Conservation (phyloP, 2,888 invertebrate genomes). For the Argyra leucocephala region DNA sequence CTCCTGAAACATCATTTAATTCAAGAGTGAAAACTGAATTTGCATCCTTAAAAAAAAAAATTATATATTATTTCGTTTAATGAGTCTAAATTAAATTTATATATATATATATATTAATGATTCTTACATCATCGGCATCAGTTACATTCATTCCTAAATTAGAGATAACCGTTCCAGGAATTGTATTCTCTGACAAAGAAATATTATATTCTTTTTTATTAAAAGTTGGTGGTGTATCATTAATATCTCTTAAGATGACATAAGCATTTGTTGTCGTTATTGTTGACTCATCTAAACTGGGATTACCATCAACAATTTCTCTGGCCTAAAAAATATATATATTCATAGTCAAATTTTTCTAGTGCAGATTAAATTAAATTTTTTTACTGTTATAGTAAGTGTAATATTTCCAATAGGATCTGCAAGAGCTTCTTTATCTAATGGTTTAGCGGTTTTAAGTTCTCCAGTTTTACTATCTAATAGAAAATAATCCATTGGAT, state of each 20-base stretch:
- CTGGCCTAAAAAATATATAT: conserved; percentile 50
- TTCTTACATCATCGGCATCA: conserved; percentile 73
- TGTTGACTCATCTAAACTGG: conserved; percentile 58
- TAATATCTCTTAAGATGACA: conserved; percentile 77
- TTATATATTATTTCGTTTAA: conserved; percentile 13
- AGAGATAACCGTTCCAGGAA: conserved; percentile 69
- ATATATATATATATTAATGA: conserved; percentile 12
- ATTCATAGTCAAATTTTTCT: neutral
- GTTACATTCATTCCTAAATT: conserved; percentile 70
- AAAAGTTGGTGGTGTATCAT: conserved; percentile 79
- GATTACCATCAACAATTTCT: conserved; percentile 64
- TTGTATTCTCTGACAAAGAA: conserved; percentile 72
- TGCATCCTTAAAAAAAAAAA: conserved; percentile 52
- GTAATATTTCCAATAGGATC: conserved; percentile 71
- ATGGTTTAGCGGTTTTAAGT: conserved; percentile 68
- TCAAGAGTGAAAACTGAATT: conserved; percentile 75
- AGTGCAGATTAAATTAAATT: neutral
- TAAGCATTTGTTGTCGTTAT: conserved; percentile 64
- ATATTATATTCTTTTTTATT: conserved; percentile 72
- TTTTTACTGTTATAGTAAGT: conserved; percentile 59
- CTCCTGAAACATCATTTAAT: conserved; percentile 68
- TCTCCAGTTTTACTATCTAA: conserved; percentile 71
- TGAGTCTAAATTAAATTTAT: neutral
- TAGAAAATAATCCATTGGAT: conserved; percentile 79
- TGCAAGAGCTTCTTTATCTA: conserved; percentile 74